Conservation (phyloP, 1,140 invertebrate species). For the Caenorhabditis brenneri region DNA sequence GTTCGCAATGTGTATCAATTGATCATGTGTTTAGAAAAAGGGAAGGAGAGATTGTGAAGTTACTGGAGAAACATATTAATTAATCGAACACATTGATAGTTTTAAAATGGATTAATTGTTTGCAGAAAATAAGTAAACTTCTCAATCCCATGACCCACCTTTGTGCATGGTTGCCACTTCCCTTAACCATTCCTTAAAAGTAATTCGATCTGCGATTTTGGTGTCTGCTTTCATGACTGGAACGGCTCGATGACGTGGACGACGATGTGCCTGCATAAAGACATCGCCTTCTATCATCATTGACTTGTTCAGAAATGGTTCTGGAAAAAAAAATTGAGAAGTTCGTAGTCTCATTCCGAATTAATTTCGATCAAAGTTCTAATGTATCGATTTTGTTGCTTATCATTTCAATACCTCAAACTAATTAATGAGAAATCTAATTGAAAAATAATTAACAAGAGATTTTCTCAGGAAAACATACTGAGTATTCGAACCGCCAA, state of each 20-base stretch:
- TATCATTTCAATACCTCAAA: not conserved
- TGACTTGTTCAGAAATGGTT: constrained; percentile 54
- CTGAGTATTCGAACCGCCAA: no score
- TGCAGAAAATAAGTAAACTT: not conserved
- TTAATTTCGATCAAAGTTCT: no score
- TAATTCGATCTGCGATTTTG: constrained; percentile 48
- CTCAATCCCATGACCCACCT: not conserved
- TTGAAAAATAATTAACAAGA: no score
- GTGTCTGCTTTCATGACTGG: constrained; percentile 52
- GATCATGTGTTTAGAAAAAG: not conserved
- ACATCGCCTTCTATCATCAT: constrained; percentile 55
- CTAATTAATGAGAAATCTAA: not conserved
- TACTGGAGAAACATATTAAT: no score
- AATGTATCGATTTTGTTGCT: no score
- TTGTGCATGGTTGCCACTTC: constrained; percentile 50
- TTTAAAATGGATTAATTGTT: not conserved
- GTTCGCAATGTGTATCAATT: not conserved
- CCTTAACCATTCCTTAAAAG: constrained; percentile 53
- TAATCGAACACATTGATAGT: no score
- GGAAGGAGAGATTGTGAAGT: not conserved
- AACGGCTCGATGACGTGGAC: constrained; percentile 51
- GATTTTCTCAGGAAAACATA: no score
- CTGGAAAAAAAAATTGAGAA: constrained; percentile 24
- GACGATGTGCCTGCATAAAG: constrained; percentile 46
- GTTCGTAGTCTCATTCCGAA: no score